Conservation (phyloP, 2,888 invertebrate species). For the Cetonia aurata region DNA sequence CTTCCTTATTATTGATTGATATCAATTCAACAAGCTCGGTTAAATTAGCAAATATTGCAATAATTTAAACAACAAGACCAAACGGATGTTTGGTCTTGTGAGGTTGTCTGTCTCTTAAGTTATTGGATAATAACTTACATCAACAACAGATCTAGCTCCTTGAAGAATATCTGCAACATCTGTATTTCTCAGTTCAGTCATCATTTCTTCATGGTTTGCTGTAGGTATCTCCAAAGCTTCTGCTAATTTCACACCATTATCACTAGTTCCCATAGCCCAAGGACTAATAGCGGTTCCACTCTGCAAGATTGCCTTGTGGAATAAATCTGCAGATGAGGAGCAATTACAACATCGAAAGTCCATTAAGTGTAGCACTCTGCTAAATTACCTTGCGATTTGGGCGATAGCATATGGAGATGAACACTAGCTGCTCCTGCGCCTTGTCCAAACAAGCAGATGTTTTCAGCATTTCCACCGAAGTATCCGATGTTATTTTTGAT, state of each 20-base stretch:
- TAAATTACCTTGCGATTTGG: constrained; percentile 28
- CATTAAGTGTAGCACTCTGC: background rate
- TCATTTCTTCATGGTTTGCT: constrained; percentile 28
- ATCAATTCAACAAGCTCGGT: too few relatives aligned
- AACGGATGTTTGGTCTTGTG: too few relatives aligned
- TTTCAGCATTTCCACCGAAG: constrained; percentile 35
- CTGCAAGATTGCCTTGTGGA: constrained; percentile 58
- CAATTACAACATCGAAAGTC: background rate
- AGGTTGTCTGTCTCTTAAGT: too few relatives aligned
- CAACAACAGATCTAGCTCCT: background rate
- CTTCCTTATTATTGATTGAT: too few relatives aligned
- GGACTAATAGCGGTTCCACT: constrained; percentile 55
- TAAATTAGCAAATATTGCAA: too few relatives aligned
- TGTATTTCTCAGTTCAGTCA: background rate
- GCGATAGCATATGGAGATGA: constrained; percentile 39
- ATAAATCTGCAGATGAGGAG: constrained; percentile 49
- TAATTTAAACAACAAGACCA: too few relatives aligned
- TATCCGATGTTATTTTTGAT: constrained; percentile 11
- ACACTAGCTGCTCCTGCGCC: constrained; percentile 39
- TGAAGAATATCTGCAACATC: background rate
- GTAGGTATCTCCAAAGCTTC: constrained; percentile 22
- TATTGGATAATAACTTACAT: constrained; percentile 17
- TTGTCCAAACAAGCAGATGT: constrained; percentile 39
- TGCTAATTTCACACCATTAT: constrained; percentile 36
- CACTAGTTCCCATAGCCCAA: constrained; percentile 50